Base-by-base conservation (phyloP, 92 coral and sea anemone genomes). In the Phymanthus crucifer region DNA sequence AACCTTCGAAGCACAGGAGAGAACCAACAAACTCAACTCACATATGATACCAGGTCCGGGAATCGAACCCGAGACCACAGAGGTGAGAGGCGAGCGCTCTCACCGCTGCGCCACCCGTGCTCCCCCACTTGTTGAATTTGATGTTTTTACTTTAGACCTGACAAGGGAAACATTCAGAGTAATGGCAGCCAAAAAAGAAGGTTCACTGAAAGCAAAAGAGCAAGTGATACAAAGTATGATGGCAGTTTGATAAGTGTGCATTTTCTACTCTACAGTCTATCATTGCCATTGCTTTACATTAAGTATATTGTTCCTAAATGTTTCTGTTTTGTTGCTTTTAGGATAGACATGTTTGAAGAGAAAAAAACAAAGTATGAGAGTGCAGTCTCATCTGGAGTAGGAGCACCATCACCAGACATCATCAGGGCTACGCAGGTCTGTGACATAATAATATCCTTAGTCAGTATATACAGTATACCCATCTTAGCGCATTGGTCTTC, bases 341-440 rank as follows among this genome's bases (percentile, higher is more conserved):
- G 84, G 24, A 4, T 72, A 47, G 84, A 80, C 31, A 61, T 67
- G 71, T 61, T 79, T 35, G 77, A 68, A 23, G 70, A 65, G 18
- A 83, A 83, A 73, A 83, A 37, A 46, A 16, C 72, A 9, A 73
- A 70, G 66, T 58, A 40, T 65, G 82, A 70, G 32, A 77, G 32
- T n/a, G 72, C 32, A 32, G 70, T 24, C 5, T 18, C 29, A 24
- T 19, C 77, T 31, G 94, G 97, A 32, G 94, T 90, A 40, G 97
- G 97, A 18, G 88, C 90, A 21, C 97, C 97, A 24, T 75, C 97
- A 9, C 80, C 92, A 70, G 94, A 91, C 74, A 93, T 87, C 58
- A 93, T 93, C 80, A 88, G 83, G 66, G 90, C 87, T 26, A 90
- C 97, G 47, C 92, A 87, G 91, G 97, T 93, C 58, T 33, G 56